Evolutionary conservation across 2,888 invertebrate species (phyloP).

Genomic region (Xylocampa areola): DNA sequence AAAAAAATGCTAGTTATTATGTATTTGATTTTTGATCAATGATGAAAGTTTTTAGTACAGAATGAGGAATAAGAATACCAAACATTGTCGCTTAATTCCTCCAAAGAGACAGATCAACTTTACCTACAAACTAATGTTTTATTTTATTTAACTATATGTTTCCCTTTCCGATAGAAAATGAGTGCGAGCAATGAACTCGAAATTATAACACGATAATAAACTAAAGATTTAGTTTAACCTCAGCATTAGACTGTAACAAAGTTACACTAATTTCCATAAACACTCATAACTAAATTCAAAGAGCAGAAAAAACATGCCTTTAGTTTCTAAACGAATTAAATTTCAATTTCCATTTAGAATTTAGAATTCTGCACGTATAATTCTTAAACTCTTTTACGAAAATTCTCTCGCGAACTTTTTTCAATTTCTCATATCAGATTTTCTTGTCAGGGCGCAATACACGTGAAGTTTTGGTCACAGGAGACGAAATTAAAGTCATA

Average conservation of each 20-base stretch:
- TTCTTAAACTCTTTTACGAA: constrained; percentile 23
- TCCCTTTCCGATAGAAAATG: too few species aligned
- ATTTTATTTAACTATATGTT: too few species aligned
- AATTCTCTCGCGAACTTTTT: constrained; percentile 45
- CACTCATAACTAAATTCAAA: constrained; percentile 9
- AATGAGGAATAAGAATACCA: too few species aligned
- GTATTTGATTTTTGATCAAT: too few species aligned
- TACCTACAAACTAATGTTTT: too few species aligned
- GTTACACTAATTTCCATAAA: constrained; percentile 3
- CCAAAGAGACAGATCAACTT: too few species aligned
- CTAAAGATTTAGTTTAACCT: constrained; percentile 4
- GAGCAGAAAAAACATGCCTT: constrained; percentile 12
- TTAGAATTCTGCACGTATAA: constrained; percentile 27
- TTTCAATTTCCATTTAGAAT: constrained; percentile 25
- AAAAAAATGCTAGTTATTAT: too few species aligned
- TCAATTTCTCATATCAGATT: constrained; percentile 65
- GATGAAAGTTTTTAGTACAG: too few species aligned
- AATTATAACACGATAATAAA: background rate
- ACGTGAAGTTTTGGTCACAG: constrained; percentile 62
- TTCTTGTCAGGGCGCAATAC: constrained; percentile 57
- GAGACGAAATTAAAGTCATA: constrained; percentile 71
- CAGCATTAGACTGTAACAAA: background rate
- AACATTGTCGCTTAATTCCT: too few species aligned
- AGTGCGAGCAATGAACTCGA: background rate
- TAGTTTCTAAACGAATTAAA: constrained; percentile 14